phyloP scores from a whole-genome alignment of 2,113 vertebrate species.

The Bucco capensis region DNA sequence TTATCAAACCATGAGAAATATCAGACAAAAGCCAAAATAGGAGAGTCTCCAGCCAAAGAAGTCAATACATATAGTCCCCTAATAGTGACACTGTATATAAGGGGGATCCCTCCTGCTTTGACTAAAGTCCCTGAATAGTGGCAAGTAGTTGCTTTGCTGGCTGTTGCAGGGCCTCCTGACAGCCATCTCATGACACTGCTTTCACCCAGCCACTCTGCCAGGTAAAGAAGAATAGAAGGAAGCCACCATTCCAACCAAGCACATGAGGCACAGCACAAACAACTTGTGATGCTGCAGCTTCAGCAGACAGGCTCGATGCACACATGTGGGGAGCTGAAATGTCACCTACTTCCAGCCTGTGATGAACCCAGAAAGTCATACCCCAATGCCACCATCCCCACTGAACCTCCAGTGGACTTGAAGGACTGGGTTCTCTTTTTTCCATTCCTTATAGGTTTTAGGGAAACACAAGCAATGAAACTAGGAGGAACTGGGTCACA shows the following conservation, averaged over 20 bases:
- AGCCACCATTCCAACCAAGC: not conserved
- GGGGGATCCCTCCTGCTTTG: not conserved
- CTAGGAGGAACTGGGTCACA: not conserved
- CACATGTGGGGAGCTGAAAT: rapidly evolving
- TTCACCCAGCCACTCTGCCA: not conserved
- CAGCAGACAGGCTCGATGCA: rapidly evolving
- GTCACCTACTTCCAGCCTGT: not conserved
- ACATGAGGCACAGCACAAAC: not conserved
- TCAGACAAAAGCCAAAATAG: not conserved
- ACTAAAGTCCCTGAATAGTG: not conserved
- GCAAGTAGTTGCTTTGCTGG: not conserved
- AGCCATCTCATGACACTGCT: not conserved
- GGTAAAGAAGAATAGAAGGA: not conserved
- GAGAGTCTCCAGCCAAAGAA: not conserved
- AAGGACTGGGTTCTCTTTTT: not conserved
- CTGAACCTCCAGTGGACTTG: rapidly evolving
- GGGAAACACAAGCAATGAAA: rapidly evolving
- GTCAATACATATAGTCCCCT: not conserved
- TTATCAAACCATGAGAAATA: not conserved
- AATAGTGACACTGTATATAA: rapidly evolving
- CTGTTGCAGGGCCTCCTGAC: not conserved
- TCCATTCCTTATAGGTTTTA: not conserved
- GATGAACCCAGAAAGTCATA: not conserved
- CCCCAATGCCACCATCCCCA: rapidly evolving
- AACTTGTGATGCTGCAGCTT: rapidly evolving